Evolutionary conservation across 2,888 invertebrate species (phyloP).

Genomic region (Melieria crassipennis): DNA sequence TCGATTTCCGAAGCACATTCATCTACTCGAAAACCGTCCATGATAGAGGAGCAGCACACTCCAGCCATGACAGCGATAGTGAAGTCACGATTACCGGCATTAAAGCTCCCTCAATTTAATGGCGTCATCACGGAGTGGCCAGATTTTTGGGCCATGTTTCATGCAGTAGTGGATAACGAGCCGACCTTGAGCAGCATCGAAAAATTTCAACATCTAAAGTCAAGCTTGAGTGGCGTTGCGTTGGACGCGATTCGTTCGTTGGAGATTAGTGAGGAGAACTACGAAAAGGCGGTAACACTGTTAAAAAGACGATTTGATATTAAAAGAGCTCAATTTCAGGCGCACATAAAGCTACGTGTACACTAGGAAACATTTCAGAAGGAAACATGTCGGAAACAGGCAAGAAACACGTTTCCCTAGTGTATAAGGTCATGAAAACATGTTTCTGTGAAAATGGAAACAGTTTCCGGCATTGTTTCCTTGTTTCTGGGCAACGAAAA

Average conservation of each 20-base stretch:
- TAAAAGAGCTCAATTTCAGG: conserved; percentile 43
- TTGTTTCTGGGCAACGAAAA: too few relatives aligned
- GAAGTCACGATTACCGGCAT: not conserved
- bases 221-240: not conserved
- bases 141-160: conserved; percentile 14
- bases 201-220: conserved; percentile 14
- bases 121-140: conserved; percentile 7
- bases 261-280: conserved; percentile 39
- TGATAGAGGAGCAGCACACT: not conserved
- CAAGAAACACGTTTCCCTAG: too few relatives aligned
- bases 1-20: not conserved
- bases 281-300: conserved; percentile 40
- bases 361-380: too few relatives aligned
- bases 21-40: not conserved
- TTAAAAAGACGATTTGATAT: conserved; percentile 43
- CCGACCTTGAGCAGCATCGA: conserved; percentile 4
- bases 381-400: too few relatives aligned
- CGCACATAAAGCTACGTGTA: too few relatives aligned
- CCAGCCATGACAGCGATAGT: not conserved
- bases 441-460: too few relatives aligned
- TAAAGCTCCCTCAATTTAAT: not conserved
- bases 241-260: conserved; percentile 12
- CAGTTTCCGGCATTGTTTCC: too few relatives aligned
- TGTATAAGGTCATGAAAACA: too few relatives aligned
- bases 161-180: conserved; percentile 5